Base-by-base conservation (phyloP, 2,113 vertebrate species). In the Sorex araneus region DNA sequence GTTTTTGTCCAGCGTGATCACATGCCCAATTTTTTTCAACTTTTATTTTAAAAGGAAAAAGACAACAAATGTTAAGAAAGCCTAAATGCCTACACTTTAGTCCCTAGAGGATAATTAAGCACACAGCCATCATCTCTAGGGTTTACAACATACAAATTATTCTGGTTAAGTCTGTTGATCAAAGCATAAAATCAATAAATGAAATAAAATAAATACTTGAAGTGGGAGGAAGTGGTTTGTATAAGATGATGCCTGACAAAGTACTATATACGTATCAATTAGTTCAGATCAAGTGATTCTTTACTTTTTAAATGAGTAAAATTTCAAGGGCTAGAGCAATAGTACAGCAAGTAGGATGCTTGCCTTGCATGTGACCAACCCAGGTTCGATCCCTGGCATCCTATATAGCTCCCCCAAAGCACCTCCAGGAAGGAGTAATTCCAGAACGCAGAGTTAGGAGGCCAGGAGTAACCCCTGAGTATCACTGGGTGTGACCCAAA, bases 41-140 rank as follows among this genome's bases (percentile, higher is more conserved):
- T 57, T 57, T 57, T 57, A 57, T 50, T 63, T 13, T 77, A 27
- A 82, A 47, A 43, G 28, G 57, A 79, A 92, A 60, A 94, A 94
- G 30, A 27, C 10, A 93, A 77, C 43, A 90, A 50, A 47, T 67
- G 88, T 67, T 78, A 57, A 93, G 74, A 88, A 94, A 92, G 60
- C 19, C 34, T 85, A 88, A 78, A 70, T 47, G 30, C 69, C 79
- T 81, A 40, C 23, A 87, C 43, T 76, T 28, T 60, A 84, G 76
- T 57, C 21, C 83, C 47, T 66, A 30, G 74, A 83, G 77, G 57
- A 83, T 80, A 95, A 94, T 93, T 89, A 92, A 94, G 84, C 69
- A 36, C 74, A 60, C 30, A 70, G 74, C n/a, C 74, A 92, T 54
- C 32, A 87, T 74, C 70, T 32, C 84, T 75, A 66, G 34, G 43